These are phyloP conservation scores for Oxyruncus cristatus DNA, from an alignment of 2,113 vertebrate genomes.

Conservation along the genomic window DNA sequence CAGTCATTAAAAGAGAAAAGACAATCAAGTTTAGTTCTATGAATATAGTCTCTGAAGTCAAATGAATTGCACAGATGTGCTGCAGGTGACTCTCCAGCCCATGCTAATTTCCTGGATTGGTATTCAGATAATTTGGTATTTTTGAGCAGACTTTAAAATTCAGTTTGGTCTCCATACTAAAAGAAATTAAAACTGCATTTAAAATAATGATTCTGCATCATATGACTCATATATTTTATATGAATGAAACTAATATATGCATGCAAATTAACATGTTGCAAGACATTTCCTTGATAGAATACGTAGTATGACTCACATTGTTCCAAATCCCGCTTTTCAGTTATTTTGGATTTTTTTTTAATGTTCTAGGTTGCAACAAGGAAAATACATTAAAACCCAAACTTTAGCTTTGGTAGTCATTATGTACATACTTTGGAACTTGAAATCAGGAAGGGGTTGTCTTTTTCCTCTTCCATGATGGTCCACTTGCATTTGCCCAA, in stretches of 20 bases:
- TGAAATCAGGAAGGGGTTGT: not conserved
- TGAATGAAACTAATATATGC: not conserved
- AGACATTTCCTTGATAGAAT: not conserved
- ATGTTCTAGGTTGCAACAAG: not conserved
- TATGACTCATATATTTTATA: not conserved
- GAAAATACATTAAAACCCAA: not conserved
- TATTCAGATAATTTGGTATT: not conserved
- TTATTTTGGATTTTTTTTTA: not conserved
- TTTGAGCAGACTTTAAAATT: not conserved
- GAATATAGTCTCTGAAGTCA: not conserved
- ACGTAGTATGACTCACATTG: not conserved
- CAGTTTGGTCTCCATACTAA: not conserved
- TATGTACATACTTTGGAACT: not conserved
- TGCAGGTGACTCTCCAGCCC: not conserved
- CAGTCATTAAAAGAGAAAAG: not conserved
- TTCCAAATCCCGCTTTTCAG: not conserved
- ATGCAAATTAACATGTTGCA: rapidly evolving
- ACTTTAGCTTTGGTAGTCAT: not conserved
- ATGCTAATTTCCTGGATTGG: not conserved
- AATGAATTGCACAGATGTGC: not conserved
- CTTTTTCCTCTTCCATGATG: not conserved
- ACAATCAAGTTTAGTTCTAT: not conserved
- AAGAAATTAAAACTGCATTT: not conserved
- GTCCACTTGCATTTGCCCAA: not conserved
- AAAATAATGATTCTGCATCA: not conserved